phyloP scores from a whole-genome alignment of 1,140 invertebrate genomes.

The Heliconius congener region DNA sequence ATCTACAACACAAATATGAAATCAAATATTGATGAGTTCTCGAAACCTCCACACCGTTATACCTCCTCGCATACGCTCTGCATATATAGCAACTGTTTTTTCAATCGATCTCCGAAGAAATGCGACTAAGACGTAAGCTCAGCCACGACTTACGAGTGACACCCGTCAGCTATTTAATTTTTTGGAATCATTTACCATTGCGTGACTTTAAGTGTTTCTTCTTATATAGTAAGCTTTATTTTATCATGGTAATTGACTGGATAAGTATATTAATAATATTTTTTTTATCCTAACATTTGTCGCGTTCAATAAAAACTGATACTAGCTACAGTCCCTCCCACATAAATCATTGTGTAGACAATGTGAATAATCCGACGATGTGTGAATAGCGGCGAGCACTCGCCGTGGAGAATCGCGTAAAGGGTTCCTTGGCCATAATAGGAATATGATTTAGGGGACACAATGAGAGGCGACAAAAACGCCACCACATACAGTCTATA shows the following conservation, averaged over 20 bases:
- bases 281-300: background rate
- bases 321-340: conserved; percentile 23
- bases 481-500: background rate
- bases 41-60: conserved; percentile 51
- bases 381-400: conserved; percentile 21
- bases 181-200: conserved; percentile 36
- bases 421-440: conserved; percentile 42
- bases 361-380: conserved; percentile 25
- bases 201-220: background rate
- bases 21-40: conserved; percentile 69
- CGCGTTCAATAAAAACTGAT: background rate
- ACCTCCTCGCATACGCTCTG: conserved; percentile 47
- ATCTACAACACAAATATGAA: conserved; percentile 58
- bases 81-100: conserved; percentile 53
- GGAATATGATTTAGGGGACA: conserved; percentile 45
- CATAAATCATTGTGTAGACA: conserved; percentile 41
- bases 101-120: conserved; percentile 34
- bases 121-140: conserved; percentile 22
- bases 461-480: conserved; percentile 36
- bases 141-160: background rate
- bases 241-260: background rate
- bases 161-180: conserved; percentile 35
- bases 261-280: background rate
- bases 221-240: background rate
- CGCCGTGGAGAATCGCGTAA: conserved; percentile 35